phyloP scores from a whole-genome alignment of 2,113 vertebrate genomes.

The Chaenocephalus aceratus region DNA sequence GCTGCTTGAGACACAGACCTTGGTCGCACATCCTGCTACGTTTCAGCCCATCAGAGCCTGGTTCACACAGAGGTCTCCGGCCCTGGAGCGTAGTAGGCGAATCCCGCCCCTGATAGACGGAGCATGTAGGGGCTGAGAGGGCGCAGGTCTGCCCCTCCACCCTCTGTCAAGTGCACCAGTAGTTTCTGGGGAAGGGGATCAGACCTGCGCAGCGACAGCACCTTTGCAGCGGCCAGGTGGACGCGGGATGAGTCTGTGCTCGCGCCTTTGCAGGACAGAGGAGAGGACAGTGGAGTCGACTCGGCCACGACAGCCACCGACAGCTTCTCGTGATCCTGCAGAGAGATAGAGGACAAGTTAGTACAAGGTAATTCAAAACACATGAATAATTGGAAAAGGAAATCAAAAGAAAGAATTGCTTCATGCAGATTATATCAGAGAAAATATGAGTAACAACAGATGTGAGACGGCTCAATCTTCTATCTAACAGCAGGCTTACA shows the following conservation, averaged over 20 bases:
- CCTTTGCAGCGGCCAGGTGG: conserved; percentile 69
- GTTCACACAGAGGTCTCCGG: conserved; percentile 88
- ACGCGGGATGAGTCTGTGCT: conserved; percentile 78
- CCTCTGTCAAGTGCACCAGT: conserved; percentile 82
- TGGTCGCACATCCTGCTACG: conserved; percentile 9
- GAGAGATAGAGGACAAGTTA: not conserved
- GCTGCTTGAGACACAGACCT: conserved; percentile 36
- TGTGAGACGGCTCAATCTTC: conserved; percentile 54
- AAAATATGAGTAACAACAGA: conserved; percentile 41
- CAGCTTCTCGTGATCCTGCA: conserved; percentile 82
- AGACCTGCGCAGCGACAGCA: conserved; percentile 79
- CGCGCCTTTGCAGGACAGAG: conserved; percentile 78
- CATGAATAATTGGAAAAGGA: not conserved
- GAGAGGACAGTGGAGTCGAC: conserved; percentile 85
- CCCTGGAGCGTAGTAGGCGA: conserved; percentile 82
- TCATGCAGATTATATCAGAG: conserved; percentile 9
- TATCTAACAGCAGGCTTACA: not conserved
- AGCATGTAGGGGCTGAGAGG: conserved; percentile 83
- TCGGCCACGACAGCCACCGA: conserved; percentile 78
- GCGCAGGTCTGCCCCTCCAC: conserved; percentile 79
- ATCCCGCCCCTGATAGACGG: conserved; percentile 80
- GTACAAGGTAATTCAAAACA: not conserved
- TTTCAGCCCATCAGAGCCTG: conserved; percentile 9
- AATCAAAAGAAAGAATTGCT: not conserved
- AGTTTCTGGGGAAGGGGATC: conserved; percentile 82